These are phyloP conservation scores for Brachionus sp. DNA, from an alignment of 1,140 invertebrate genomes.

Conservation along the genomic window DNA sequence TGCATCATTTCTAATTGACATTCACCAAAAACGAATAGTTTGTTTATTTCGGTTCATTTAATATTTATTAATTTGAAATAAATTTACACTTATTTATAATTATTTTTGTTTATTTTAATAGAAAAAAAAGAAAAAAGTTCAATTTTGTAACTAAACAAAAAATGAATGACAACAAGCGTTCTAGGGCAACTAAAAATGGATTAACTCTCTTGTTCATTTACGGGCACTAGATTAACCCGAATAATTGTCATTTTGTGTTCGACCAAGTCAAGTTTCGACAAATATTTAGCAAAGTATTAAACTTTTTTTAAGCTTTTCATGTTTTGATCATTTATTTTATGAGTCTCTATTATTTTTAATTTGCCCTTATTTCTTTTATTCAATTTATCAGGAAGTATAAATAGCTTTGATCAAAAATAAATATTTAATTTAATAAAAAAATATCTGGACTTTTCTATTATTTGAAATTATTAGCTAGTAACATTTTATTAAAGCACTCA, in stretches of 20 bases:
- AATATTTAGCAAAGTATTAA: conserved; percentile 4
- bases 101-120: background rate
- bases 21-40: background rate
- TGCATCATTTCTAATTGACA: conserved; percentile 31
- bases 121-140: background rate
- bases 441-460: background rate
- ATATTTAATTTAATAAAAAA: background rate
- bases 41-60: conserved; percentile 6
- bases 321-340: conserved; percentile 2
- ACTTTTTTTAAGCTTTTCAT: background rate
- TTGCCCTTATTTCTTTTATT: background rate
- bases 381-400: background rate
- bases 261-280: background rate
- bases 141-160: background rate
- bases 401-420: background rate
- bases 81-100: background rate
- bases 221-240: background rate
- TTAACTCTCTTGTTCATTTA: background rate
- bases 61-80: background rate
- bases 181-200: conserved; percentile 7
- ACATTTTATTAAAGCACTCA: background rate
- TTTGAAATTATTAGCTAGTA: background rate
- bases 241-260: background rate
- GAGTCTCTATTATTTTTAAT: background rate
- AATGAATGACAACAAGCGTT: background rate